phyloP scores from a whole-genome alignment of 1,140 invertebrate genomes.

The Aphis gossypii region DNA sequence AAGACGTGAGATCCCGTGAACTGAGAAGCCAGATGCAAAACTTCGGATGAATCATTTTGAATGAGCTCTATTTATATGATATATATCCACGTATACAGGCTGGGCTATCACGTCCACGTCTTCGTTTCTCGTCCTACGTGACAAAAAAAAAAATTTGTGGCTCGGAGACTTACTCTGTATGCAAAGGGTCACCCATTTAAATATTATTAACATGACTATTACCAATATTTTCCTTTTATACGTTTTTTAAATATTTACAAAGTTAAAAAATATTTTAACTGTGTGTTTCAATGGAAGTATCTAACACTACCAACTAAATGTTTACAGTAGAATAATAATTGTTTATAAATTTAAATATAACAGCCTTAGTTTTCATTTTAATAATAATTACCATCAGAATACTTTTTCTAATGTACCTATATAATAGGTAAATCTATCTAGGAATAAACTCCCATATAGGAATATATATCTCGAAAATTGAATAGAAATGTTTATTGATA shows the following conservation, averaged over 20 bases:
- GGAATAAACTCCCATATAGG: too few relatives aligned
- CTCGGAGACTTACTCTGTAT: not conserved
- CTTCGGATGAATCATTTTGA: not conserved
- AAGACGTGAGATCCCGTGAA: not conserved
- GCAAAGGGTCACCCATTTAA: not conserved
- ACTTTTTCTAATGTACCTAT: too few relatives aligned
- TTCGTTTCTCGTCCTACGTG: too few relatives aligned
- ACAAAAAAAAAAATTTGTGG: too few relatives aligned
- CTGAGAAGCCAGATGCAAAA: not conserved
- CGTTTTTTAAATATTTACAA: not conserved
- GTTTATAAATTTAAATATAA: too few relatives aligned
- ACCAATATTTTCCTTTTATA: not conserved
- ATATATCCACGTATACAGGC: too few relatives aligned
- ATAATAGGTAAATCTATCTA: too few relatives aligned
- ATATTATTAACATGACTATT: not conserved
- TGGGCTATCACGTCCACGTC: too few relatives aligned
- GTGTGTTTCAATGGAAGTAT: not conserved
- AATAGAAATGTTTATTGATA: not conserved
- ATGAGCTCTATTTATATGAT: not conserved
- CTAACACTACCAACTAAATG: too few relatives aligned
- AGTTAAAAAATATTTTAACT: not conserved
- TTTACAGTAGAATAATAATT: too few relatives aligned
- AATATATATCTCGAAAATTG: too few relatives aligned
- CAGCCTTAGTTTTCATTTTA: too few relatives aligned
- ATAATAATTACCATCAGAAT: not conserved